Evolutionary conservation across 1,140 invertebrate species (phyloP).

Genomic region (Ceratosolen solmsi): DNA sequence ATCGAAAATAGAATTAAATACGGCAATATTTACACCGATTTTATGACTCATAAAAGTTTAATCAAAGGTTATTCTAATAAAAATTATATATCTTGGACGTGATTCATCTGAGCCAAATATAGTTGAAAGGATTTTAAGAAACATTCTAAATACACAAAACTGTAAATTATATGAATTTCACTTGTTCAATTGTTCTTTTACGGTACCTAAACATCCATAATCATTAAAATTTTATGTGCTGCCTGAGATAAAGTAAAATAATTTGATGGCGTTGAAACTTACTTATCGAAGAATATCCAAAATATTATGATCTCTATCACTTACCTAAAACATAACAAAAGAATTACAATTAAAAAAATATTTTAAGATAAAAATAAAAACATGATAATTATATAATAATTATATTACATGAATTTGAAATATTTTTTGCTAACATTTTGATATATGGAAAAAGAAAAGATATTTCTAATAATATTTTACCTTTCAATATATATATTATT

Average conservation of each 20-base stretch:
- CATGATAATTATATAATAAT: too few species aligned
- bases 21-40: not conserved
- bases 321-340: slow-evolving; percentile 31
- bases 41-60: not conserved
- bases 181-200: not conserved
- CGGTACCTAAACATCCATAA: not conserved
- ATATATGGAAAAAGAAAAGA: not conserved
- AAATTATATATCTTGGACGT: not conserved
- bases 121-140: not conserved
- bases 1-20: not conserved
- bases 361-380: not conserved
- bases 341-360: not conserved
- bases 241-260: not conserved
- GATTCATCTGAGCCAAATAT: not conserved
- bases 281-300: not conserved
- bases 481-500: too few species aligned
- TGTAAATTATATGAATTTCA: not conserved
- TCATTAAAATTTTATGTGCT: not conserved
- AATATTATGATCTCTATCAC: not conserved
- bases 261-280: not conserved
- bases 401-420: too few species aligned
- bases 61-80: slow-evolving; percentile 11
- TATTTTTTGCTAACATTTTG: too few species aligned
- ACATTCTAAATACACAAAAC: not conserved
- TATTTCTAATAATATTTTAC: not conserved